phyloP scores from a whole-genome alignment of 2,113 vertebrate genomes.

The Perca fluviatilis region DNA sequence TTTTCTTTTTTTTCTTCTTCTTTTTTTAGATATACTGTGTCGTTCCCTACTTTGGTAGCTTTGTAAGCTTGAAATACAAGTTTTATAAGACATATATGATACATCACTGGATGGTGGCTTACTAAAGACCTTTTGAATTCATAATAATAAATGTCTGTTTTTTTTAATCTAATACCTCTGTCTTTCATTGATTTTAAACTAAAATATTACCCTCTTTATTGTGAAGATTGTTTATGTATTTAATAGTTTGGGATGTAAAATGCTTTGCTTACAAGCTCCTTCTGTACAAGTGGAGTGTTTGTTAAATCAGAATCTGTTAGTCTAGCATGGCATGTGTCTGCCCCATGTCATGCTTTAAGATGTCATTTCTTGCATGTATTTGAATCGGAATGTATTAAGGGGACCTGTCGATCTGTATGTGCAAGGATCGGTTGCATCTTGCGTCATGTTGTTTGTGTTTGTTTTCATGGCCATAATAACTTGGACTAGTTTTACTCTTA shows the following conservation, averaged over 20 bases:
- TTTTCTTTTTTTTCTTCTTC: background rate
- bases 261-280: background rate
- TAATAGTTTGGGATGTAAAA: background rate
- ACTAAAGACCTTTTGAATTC: background rate
- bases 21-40: constrained; percentile 11
- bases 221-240: background rate
- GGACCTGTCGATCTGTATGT: background rate
- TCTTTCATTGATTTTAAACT: background rate
- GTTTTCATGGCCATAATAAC: background rate
- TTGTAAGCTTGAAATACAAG: background rate
- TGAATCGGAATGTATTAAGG: background rate
- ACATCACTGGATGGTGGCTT: background rate
- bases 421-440: background rate
- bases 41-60: constrained; percentile 14
- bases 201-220: background rate
- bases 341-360: background rate
- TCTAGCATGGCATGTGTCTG: background rate
- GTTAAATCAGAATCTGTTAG: background rate
- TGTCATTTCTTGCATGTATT: background rate
- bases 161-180: background rate
- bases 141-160: background rate
- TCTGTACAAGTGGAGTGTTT: background rate
- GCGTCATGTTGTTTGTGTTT: constrained; percentile 12
- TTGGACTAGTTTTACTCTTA: background rate
- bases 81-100: background rate